Evolutionary conservation across 2,888 invertebrate genomes (phyloP), one percentile per base, ranked within the genome.

Genomic region (Coelinius sp.): DNA sequence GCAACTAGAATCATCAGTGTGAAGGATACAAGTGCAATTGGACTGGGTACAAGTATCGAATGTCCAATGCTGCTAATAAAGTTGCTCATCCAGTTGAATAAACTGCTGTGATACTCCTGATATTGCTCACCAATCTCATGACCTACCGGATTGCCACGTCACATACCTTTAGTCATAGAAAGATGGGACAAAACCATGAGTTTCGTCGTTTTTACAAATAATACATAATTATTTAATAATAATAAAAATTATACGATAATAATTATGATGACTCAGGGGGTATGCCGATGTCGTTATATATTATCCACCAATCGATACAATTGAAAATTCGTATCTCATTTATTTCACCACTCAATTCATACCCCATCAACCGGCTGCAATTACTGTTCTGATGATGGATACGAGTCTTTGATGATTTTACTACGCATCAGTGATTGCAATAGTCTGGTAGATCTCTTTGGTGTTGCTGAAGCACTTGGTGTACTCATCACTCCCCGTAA

Each of bases 61-160:
- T 78, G 79, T 66, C 79, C 76, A 27, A 81, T 70, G 67, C 71
- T 70, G 49, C 35, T 59, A 59, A 59, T 59, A 59, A 17, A 59
- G 59, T 59, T 31, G 59, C 59, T 35, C 59, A 59, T 20, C 59
- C 59, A 59, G 20, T 31, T 20, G 20, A 59, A 59, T 3, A 59
- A 59, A 31, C 59, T 59, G 17, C 31, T 8, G 35, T 14, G 31
- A 2, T 64, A 31, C 67, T 70, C 59, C 73, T 71, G 73, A 66
- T 59, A 59, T 59, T 59, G 59, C 35, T 31, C 59, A 14, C 31
- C 59, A 59, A 59, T 59, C 35, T 71, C 75, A 71, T 73, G 75
- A 82, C 80, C 81, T 81, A 79, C 79, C 75, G 79, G 79, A 81
- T 71, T n/a, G 78, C 78, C 79, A 77, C 77, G 82, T 81, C 81